These are phyloP conservation scores for Spicauda simplicius DNA, from an alignment of 2,888 invertebrate species.

Conservation along the genomic window DNA sequence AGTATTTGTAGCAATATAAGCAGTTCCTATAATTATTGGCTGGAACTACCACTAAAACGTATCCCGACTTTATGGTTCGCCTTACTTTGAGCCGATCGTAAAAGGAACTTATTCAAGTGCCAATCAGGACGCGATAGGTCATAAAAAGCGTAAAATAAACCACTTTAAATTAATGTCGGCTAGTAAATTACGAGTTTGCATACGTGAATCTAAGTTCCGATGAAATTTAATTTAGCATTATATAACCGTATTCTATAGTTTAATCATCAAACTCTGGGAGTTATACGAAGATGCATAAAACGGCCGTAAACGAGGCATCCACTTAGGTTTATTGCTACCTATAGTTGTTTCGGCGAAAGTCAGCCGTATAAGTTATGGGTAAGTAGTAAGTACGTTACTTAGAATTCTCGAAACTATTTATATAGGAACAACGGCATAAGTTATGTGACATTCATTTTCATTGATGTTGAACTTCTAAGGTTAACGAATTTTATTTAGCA, in stretches of 20 bases:
- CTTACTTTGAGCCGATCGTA: constrained; percentile 47
- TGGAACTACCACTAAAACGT: constrained; percentile 43
- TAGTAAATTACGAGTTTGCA: constrained; percentile 56
- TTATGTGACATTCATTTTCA: too few relatives aligned
- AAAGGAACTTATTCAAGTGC: constrained; percentile 53
- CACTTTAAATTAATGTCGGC: constrained; percentile 59
- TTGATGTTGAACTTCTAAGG: too few relatives aligned
- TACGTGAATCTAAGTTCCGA: constrained; percentile 53
- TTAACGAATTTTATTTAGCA: too few relatives aligned
- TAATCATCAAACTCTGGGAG: constrained; percentile 64
- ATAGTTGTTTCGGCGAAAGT: constrained; percentile 57
- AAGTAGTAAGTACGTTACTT: constrained; percentile 34
- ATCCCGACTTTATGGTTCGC: constrained; percentile 44
- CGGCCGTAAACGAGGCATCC: constrained; percentile 68
- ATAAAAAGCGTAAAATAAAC: constrained; percentile 57
- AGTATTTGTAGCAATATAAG: constrained; percentile 36
- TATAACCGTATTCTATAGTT: constrained; percentile 59
- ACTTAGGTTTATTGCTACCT: constrained; percentile 69
- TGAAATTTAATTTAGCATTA: constrained; percentile 65
- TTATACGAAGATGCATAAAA: constrained; percentile 72
- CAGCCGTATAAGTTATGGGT: constrained; percentile 54
- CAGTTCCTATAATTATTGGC: constrained; percentile 39
- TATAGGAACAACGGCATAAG: background rate
- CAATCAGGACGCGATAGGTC: constrained; percentile 56
- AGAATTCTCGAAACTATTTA: constrained; percentile 44